phyloP scores from a whole-genome alignment of 2,888 invertebrate species.

The Hyppa rectilinea region DNA sequence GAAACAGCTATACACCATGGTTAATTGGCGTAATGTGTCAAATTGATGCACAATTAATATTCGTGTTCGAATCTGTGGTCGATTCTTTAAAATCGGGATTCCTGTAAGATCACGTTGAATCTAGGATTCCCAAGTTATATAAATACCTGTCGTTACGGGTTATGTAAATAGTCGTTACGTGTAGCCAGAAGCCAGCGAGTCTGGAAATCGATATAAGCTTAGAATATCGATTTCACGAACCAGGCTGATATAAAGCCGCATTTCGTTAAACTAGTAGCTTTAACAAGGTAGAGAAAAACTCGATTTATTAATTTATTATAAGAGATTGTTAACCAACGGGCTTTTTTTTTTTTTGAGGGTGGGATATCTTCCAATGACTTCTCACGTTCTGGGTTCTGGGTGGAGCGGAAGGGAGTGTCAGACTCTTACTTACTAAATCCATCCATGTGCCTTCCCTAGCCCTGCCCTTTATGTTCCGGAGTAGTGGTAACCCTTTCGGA shows the following conservation, averaged over 20 bases:
- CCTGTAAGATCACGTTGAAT: neutral
- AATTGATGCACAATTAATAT: neutral
- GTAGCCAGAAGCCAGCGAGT: constrained; percentile 22
- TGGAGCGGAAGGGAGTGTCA: no score
- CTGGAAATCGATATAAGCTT: constrained; percentile 19
- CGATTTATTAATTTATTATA: neutral
- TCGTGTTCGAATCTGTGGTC: neutral
- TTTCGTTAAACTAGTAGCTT: neutral
- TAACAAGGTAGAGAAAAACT: neutral
- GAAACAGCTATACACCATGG: neutral
- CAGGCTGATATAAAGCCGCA: neutral
- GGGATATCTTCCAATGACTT: no score
- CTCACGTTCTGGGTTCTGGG: no score
- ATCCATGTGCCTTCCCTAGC: no score
- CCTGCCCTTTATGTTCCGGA: no score
- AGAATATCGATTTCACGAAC: constrained; percentile 30
- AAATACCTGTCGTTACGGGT: constrained; percentile 4
- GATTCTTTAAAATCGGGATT: neutral
- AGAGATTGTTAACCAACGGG: neutral
- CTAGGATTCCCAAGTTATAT: neutral
- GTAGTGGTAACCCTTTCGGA: no score
- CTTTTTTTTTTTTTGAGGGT: no score
- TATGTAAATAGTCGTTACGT: constrained; percentile 28
- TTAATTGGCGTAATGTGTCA: neutral
- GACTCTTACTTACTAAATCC: no score